Percentiles rank a stretch among this genome's conserved stretches.
phyloP scores from a whole-genome alignment of 2,797 vertebrate genomes.

The Dendrocincla fuliginosa region DNA sequence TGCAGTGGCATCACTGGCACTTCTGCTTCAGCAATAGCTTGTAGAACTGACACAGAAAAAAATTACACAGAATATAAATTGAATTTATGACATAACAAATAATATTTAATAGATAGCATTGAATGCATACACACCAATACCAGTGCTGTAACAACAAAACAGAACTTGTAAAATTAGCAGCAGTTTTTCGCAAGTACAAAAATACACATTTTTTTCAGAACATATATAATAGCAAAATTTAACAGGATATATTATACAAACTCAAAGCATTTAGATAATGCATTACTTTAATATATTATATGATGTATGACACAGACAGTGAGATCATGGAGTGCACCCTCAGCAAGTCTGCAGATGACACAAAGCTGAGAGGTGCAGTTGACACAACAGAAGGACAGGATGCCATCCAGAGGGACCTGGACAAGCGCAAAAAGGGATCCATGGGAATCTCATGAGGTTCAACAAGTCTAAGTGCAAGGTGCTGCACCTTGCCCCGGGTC shows the following conservation, averaged over 20 bases:
- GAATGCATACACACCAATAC: constrained; percentile 75
- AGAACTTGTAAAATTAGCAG: constrained; percentile 86
- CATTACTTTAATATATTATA: constrained; percentile 83
- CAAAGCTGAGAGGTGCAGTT: background rate
- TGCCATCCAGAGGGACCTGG: background rate
- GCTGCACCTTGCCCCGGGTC: background rate
- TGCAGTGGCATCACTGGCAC: background rate
- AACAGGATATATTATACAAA: constrained; percentile 86
- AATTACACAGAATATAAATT: background rate
- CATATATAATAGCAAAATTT: constrained; percentile 84
- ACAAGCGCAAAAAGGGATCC: background rate
- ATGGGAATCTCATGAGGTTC: background rate
- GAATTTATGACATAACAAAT: constrained; percentile 66
- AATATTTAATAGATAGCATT: constrained; percentile 78
- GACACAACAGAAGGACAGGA: background rate
- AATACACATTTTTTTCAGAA: constrained; percentile 89
- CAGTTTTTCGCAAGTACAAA: constrained; percentile 92
- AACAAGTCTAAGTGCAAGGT: background rate
- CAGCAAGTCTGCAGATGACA: background rate
- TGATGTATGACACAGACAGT: constrained; percentile 16
- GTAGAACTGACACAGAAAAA: background rate
- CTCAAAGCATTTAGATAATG: constrained; percentile 86
- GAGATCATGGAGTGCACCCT: background rate
- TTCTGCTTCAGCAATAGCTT: background rate
- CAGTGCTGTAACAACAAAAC: constrained; percentile 76